phyloP scores from a whole-genome alignment of 2,113 vertebrate genomes.

The Aplodontia rufa region DNA sequence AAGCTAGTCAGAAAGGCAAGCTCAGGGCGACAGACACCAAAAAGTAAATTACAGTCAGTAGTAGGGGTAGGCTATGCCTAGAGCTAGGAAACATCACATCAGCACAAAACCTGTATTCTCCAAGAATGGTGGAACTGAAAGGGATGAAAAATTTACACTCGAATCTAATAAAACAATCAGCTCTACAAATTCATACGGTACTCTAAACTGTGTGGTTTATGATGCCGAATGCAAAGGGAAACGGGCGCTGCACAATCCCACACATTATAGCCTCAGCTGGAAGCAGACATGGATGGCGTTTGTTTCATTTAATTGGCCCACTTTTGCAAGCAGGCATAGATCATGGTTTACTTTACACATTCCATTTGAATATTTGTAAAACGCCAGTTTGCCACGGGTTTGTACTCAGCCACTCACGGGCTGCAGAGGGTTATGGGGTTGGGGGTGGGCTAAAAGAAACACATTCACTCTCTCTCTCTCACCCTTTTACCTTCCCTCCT shows the following conservation, averaged over 20 bases:
- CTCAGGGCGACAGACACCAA: slow-evolving; percentile 92
- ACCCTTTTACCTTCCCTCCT: neutral
- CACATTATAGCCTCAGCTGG: slow-evolving; percentile 51
- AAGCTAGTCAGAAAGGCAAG: slow-evolving; percentile 91
- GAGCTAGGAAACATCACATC: slow-evolving; percentile 91
- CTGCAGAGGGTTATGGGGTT: neutral
- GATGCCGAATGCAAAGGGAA: slow-evolving; percentile 59
- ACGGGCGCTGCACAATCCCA: neutral
- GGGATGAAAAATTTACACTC: slow-evolving; percentile 81
- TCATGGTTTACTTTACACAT: slow-evolving; percentile 63
- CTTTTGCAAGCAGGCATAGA: slow-evolving; percentile 57
- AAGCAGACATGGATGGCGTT: slow-evolving; percentile 52
- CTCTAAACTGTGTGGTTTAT: slow-evolving; percentile 73
- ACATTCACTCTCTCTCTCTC: neutral
- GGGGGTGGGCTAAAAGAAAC: neutral
- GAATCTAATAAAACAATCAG: slow-evolving; percentile 86
- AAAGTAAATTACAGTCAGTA: slow-evolving; percentile 95
- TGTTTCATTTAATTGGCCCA: slow-evolving; percentile 55
- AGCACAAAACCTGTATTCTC: slow-evolving; percentile 85
- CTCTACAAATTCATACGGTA: slow-evolving; percentile 69
- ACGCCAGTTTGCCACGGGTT: neutral
- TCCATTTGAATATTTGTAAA: slow-evolving; percentile 63
- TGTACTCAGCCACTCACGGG: neutral
- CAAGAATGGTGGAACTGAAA: slow-evolving; percentile 81
- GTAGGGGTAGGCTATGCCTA: slow-evolving; percentile 87